Percentiles rank a stretch among this genome's conserved stretches.
Conservation (phyloP, 1,140 invertebrate species). For the Lepidostoma basale region DNA sequence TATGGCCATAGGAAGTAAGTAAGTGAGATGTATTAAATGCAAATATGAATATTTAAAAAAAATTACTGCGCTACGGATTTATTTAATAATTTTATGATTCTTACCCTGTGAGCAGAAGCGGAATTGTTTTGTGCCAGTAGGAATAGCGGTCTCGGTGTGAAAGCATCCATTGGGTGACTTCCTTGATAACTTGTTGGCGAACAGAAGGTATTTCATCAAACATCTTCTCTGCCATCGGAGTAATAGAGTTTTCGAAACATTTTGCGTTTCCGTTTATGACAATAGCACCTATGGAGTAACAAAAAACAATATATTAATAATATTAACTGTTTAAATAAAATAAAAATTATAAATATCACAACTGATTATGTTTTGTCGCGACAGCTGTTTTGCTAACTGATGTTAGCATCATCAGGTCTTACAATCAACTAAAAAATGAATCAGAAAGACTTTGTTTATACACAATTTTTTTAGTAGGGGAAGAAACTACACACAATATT, state of each 20-base stretch:
- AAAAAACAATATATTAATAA: neutral
- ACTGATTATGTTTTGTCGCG: neutral
- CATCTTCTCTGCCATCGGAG: constrained; percentile 72
- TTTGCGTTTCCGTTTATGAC: constrained; percentile 55
- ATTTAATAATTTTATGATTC: too few species aligned
- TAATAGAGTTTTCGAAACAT: constrained; percentile 59
- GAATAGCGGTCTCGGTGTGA: constrained; percentile 76
- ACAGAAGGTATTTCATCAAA: constrained; percentile 76
- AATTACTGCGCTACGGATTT: too few species aligned
- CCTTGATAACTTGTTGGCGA: constrained; percentile 65
- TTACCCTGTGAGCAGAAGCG: constrained; percentile 70
- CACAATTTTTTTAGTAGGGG: too few species aligned
- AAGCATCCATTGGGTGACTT: constrained; percentile 74
- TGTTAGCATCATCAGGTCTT: neutral
- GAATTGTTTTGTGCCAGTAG: constrained; percentile 75
- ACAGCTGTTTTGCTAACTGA: neutral
- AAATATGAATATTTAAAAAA: too few species aligned
- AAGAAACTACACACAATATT: too few species aligned
- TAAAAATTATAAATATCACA: neutral
- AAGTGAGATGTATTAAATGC: too few species aligned
- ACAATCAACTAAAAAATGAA: neutral
- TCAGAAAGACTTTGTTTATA: too few species aligned
- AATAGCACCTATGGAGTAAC: constrained; percentile 50
- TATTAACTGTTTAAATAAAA: neutral
- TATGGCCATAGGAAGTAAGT: too few species aligned